Percentiles rank a stretch among this genome's conserved stretches.
Conservation (phyloP, 1,140 invertebrate species). For the Pseudomyrmex dendroicus region DNA sequence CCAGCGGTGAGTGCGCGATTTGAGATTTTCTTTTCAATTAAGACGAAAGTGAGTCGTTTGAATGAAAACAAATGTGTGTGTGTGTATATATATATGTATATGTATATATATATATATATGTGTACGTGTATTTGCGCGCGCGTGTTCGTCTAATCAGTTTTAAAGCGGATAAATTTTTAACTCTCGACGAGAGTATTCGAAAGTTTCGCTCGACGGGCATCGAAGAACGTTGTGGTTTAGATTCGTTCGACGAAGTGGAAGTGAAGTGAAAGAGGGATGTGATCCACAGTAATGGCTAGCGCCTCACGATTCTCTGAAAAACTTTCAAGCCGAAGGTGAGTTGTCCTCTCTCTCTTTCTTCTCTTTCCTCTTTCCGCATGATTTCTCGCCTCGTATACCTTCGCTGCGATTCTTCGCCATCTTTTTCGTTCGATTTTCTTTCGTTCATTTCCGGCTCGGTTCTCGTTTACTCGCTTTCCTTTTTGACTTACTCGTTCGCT, state of each 20-base stretch:
- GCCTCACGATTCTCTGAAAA: conserved; percentile 57
- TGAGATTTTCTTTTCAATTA: conserved; percentile 63
- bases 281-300: conserved; percentile 71
- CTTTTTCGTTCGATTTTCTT: conserved; percentile 30
- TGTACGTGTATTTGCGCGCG: not conserved
- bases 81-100: no score
- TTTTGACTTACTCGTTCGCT: conserved; percentile 37
- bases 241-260: conserved; percentile 47
- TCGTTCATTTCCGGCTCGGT: not conserved
- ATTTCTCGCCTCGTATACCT: conserved; percentile 38
- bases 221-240: conserved; percentile 31
- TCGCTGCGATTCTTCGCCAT: conserved; percentile 22
- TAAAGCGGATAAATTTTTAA: conserved; percentile 62
- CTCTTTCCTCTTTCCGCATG: conserved; percentile 11
- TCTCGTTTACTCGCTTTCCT: not conserved
- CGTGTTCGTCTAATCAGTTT: conserved; percentile 53
- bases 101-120: no score
- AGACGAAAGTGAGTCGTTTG: conserved; percentile 15
- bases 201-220: conserved; percentile 45
- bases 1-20: not conserved
- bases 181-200: conserved; percentile 15
- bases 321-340: conserved; percentile 65
- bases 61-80: not conserved
- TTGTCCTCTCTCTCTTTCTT: conserved; percentile 2
- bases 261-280: conserved; percentile 61